Evolutionary conservation across 2,113 vertebrate genomes (phyloP), one percentile per base, ranked within the genome.

Genomic region (Ceratotherium simum): DNA sequence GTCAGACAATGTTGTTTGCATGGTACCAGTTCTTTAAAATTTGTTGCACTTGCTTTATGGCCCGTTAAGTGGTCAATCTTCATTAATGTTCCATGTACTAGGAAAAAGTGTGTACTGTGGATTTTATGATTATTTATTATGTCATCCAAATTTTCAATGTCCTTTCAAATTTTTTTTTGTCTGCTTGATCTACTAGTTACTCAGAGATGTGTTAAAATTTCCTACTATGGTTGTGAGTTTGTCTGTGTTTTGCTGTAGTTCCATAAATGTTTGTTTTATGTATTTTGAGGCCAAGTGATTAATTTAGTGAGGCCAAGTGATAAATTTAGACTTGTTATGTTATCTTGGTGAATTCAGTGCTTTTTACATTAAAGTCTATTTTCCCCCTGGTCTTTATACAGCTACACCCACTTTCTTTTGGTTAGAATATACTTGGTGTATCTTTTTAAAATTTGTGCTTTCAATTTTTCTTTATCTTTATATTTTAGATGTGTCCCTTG

Each of bases 321-420:
- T 69, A n/a, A 27, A 83, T 87, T 91, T 69, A 48, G 31, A 70
- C 54, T 62, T 91, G 9, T 80, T 64, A 5, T 58, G n/a, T 78
- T 83, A 91, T 96, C 69, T 58, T 78, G 82, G 54, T 82, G n/a
- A 70, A 91, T 5, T 97, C n/a, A 36, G 23, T 87, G 10, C 18
- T 87, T 85, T 86, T 93, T 81, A 62, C 29, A 33, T 67, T 86
- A 75, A 75, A 39, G 33, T 67, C 33, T 54, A 18, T 62, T 70
- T 72, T 27, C 23, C 27, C 18, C n/a, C 33, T n/a, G 5, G 39
- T 54, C 64, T 70, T 48, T 95, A 46, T 56, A 65, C 51, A 86
- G 73, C 11, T 72, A 42, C 8, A 56, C 10, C 21, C 65, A 67
- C 25, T 62, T 90, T 84, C 67, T 83, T 93, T 62, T 78, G 14